Evolutionary conservation across 2,888 invertebrate species (phyloP).

Genomic region (Polyommatus iphigenia): DNA sequence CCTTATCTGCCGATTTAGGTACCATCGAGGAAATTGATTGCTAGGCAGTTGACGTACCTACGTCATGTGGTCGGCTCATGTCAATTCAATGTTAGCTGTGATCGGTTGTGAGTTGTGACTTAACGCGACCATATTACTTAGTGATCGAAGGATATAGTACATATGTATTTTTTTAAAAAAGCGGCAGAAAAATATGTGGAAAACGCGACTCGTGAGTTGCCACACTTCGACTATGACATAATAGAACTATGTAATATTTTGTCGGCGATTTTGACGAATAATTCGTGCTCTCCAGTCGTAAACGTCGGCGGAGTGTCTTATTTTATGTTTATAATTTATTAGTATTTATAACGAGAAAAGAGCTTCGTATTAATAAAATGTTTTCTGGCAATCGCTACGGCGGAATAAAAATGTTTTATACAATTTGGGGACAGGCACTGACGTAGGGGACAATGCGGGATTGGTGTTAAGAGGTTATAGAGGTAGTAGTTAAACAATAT

Average conservation of each 20-base stretch:
- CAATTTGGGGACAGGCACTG: neutral
- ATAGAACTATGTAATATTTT: conserved; percentile 13
- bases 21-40: no score
- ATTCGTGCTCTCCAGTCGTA: conserved; percentile 2
- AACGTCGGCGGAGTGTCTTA: conserved; percentile 22
- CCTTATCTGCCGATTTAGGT: no score
- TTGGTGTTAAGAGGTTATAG: neutral
- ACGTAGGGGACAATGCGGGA: neutral
- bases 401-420: neutral
- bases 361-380: conserved; percentile 15
- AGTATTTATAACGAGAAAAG: neutral
- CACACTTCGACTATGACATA: neutral
- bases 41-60: no score
- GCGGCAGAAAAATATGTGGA: no score
- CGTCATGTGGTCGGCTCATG: no score
- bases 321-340: neutral
- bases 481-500: no score
- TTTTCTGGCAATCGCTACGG: conserved; percentile 20
- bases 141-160: no score
- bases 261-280: neutral
- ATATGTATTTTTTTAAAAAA: no score
- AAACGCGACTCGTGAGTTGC: neutral
- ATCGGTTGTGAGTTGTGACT: no score
- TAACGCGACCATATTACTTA: no score
- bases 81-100: no score